phyloP scores from a whole-genome alignment of 2,888 invertebrate species.

The Drosophila rubida region DNA sequence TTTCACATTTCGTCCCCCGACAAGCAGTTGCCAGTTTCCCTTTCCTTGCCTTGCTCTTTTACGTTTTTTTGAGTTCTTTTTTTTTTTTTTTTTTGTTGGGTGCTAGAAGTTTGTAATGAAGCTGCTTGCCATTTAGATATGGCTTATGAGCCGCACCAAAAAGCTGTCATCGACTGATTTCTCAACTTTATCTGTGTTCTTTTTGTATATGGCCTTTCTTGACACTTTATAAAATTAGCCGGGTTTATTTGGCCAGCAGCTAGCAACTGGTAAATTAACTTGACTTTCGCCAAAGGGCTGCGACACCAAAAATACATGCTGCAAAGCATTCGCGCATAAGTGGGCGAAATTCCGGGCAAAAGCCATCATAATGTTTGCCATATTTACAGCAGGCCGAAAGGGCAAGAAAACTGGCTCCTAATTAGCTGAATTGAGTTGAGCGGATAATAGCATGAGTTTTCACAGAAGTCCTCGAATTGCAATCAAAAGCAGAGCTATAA shows the following conservation, averaged over 20 bases:
- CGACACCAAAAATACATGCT: background rate
- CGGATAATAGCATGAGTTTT: too few relatives aligned
- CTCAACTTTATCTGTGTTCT: background rate
- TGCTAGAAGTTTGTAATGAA: conserved; percentile 9
- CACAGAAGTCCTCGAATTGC: too few relatives aligned
- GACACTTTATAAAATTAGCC: background rate
- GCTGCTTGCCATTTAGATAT: conserved; percentile 1
- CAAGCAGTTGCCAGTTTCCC: conserved; percentile 5
- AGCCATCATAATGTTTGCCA: background rate
- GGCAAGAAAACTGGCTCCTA: too few relatives aligned
- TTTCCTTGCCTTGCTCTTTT: too few relatives aligned
- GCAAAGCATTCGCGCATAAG: background rate
- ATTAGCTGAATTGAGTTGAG: too few relatives aligned
- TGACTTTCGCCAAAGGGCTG: background rate
- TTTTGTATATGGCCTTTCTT: background rate
- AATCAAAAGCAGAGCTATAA: too few relatives aligned
- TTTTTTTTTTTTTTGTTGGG: conserved; percentile 5
- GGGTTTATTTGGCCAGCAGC: background rate
- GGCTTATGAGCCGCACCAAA: background rate
- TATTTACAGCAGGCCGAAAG: background rate
- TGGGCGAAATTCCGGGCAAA: background rate
- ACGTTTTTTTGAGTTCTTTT: too few relatives aligned
- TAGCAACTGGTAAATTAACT: background rate
- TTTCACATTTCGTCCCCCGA: background rate
- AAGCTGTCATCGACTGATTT: conserved; percentile 11